Evolutionary conservation across 1,140 invertebrate genomes (phyloP).

Genomic region (Drosophila subpulchrella): DNA sequence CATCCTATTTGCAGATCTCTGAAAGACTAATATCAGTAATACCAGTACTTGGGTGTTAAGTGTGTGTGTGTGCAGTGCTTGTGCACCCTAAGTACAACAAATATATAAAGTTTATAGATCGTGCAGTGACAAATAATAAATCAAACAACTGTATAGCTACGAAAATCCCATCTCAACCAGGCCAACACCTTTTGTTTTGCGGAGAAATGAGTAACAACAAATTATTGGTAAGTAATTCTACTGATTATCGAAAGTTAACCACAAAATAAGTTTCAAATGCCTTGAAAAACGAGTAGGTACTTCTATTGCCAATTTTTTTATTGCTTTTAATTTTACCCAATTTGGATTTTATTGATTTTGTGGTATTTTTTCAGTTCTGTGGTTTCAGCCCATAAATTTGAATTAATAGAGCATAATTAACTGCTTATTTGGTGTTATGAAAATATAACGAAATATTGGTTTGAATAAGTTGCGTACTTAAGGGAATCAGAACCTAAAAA

Average conservation of each 20-base stretch:
- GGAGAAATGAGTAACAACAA: constrained; percentile 81
- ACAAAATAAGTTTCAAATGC: constrained; percentile 40
- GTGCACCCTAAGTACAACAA: constrained; percentile 55
- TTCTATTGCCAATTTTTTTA: constrained; percentile 49
- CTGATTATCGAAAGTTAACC: constrained; percentile 25
- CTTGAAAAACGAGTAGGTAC: constrained; percentile 5
- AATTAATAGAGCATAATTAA: constrained; percentile 17
- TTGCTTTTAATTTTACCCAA: constrained; percentile 38
- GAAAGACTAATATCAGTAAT: constrained; percentile 37
- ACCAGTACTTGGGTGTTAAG: constrained; percentile 38
- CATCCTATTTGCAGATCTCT: constrained; percentile 56
- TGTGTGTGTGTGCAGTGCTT: constrained; percentile 52
- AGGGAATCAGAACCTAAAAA: too few species aligned
- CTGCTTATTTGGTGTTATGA: background rate
- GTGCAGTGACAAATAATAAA: constrained; percentile 52
- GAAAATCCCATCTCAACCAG: constrained; percentile 29
- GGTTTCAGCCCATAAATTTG: constrained; percentile 24
- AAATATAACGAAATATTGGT: background rate
- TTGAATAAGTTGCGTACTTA: too few species aligned
- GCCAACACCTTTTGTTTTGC: constrained; percentile 65
- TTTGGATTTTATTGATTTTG: constrained; percentile 31
- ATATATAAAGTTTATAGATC: constrained; percentile 47
- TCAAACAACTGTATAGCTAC: constrained; percentile 14
- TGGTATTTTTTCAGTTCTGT: constrained; percentile 22
- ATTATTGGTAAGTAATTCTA: constrained; percentile 69